Evolutionary conservation across 2,113 vertebrate species (phyloP).

Genomic region (Ranitomeya imitator): DNA sequence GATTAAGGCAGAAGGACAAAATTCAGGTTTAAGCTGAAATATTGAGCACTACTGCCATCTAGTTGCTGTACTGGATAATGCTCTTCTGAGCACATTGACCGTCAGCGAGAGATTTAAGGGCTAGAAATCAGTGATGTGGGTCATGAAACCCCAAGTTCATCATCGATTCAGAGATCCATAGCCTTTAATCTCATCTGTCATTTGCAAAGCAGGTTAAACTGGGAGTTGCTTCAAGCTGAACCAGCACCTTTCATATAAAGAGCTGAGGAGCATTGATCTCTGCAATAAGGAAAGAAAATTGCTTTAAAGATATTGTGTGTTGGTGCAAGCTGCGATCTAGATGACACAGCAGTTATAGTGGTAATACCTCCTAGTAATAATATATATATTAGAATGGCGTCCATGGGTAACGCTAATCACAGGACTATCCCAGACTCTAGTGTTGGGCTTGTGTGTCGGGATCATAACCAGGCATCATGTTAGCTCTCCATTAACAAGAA

Average conservation of each 20-base stretch:
- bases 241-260: slow-evolving; percentile 40
- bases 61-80: neutral
- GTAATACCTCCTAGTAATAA: neutral
- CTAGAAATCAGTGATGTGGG: slow-evolving; percentile 44
- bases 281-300: neutral
- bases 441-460: no score
- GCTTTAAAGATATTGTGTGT: neutral
- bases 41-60: slow-evolving; percentile 41
- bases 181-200: slow-evolving; percentile 29
- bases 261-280: neutral
- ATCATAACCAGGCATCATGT: no score
- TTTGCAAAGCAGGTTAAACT: slow-evolving; percentile 39
- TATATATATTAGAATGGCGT: no score
- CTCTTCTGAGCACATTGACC: slow-evolving; percentile 6
- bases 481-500: no score
- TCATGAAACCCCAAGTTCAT: slow-evolving; percentile 49
- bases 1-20: neutral
- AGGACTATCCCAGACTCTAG: neutral
- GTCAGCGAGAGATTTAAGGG: slow-evolving; percentile 46
- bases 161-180: slow-evolving; percentile 48
- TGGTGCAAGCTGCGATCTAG: neutral
- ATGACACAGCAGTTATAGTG: neutral
- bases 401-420: neutral
- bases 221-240: slow-evolving; percentile 35
- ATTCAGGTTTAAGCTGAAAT: neutral